Percentiles rank a stretch among this genome's conserved stretches.
Conservation (phyloP, 2,888 invertebrate genomes). For the Prenolepis imparis region DNA sequence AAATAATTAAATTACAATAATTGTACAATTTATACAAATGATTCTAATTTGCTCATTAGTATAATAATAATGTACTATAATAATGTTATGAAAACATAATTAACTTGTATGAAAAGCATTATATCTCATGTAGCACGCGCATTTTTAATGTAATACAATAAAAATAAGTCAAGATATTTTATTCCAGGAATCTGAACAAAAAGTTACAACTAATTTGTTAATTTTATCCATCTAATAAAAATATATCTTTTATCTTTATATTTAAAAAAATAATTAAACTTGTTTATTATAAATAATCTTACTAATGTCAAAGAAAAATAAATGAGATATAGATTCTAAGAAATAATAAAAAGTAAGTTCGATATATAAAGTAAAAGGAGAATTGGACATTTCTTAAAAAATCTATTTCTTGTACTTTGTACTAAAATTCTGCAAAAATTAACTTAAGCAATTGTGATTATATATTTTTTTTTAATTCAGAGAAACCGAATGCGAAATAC, state of each 20-base stretch:
- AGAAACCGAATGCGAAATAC: conserved; percentile 8
- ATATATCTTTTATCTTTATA: background rate
- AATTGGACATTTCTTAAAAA: background rate
- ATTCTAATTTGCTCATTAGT: conserved; percentile 30
- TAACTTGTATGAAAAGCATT: background rate
- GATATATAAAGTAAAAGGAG: background rate
- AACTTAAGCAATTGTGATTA: background rate
- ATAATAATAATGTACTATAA: conserved; percentile 36
- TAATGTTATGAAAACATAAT: background rate
- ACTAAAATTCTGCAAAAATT: too few relatives aligned
- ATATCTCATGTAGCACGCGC: background rate
- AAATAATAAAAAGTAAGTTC: background rate
- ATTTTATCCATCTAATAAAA: background rate
- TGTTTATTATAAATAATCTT: background rate
- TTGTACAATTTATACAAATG: conserved; percentile 22
- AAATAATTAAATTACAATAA: conserved; percentile 32
- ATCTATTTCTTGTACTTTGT: background rate
- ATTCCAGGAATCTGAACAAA: background rate
- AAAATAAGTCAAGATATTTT: background rate
- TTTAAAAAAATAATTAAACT: background rate
- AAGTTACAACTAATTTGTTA: background rate
- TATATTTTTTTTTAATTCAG: background rate
- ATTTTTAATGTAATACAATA: background rate
- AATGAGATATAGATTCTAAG: background rate
- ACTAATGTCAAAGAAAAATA: background rate